A percentile compares a stretch with the other conserved stretches of the same genome.
Conservation (phyloP, 2,797 vertebrate genomes). For the Lerista edwardsae region DNA sequence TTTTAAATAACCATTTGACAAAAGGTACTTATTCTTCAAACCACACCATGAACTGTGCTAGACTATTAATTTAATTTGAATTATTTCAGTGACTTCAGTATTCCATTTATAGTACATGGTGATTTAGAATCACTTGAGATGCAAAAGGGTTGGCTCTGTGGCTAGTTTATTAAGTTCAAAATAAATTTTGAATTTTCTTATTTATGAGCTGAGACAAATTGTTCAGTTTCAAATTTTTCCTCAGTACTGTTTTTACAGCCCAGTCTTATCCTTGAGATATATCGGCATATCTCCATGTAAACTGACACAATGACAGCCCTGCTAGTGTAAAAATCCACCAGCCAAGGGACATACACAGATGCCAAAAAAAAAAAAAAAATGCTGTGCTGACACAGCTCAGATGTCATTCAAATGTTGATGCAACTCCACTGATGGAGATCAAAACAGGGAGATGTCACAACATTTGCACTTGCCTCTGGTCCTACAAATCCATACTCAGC, state of each 20-base stretch:
- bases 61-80: neutral
- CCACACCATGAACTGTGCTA: neutral
- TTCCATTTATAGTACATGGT: neutral
- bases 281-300: too few relatives aligned
- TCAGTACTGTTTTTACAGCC: neutral
- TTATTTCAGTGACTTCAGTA: neutral
- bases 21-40: neutral
- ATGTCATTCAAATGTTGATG: too few relatives aligned
- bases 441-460: too few relatives aligned
- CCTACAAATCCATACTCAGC: too few relatives aligned
- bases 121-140: constrained; percentile 21
- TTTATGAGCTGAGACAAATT: constrained; percentile 24
- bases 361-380: too few relatives aligned
- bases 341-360: too few relatives aligned
- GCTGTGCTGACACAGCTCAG: too few relatives aligned
- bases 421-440: too few relatives aligned
- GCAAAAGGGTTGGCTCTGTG: neutral
- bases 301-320: too few relatives aligned
- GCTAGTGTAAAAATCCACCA: too few relatives aligned
- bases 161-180: constrained; percentile 42
- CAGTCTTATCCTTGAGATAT: too few relatives aligned
- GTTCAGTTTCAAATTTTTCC: constrained; percentile 39
- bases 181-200: neutral
- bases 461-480: too few relatives aligned
- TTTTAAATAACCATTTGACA: accelerated